Conservation (phyloP, 2,797 vertebrate genomes). For the Prunella strophiata region DNA sequence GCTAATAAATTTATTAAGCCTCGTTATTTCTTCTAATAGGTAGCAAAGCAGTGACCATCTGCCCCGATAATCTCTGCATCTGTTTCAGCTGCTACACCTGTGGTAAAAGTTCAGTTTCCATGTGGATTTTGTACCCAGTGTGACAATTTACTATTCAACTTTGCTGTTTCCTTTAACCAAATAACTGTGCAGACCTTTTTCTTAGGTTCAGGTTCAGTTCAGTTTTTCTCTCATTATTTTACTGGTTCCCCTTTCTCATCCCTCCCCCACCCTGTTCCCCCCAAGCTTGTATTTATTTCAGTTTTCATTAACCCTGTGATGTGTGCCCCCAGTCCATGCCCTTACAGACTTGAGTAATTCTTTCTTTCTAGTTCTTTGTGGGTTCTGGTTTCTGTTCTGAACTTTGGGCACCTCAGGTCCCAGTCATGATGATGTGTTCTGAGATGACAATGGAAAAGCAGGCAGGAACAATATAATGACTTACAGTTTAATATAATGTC, state of each 20-base stretch:
- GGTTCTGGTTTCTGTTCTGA: background rate
- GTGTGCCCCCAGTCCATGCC: background rate
- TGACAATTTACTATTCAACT: background rate
- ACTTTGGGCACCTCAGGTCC: background rate
- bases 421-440: rapidly evolving
- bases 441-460: background rate
- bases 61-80: background rate
- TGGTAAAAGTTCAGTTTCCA: background rate
- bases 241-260: background rate
- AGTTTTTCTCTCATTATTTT: background rate
- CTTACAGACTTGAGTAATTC: background rate
- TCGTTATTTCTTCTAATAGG: background rate
- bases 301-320: background rate
- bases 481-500: background rate
- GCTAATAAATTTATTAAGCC: background rate
- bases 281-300: background rate
- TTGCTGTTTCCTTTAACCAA: background rate
- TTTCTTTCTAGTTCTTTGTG: background rate
- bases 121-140: background rate
- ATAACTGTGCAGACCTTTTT: background rate
- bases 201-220: background rate
- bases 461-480: background rate
- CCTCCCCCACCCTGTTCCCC: rapidly evolving
- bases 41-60: background rate
- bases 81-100: background rate